Evolutionary conservation across 37 sponge, comb jelly and placozoan genomes (phyloP), one percentile per base, ranked within the genome.

Genomic region (Mnemiopsis leidyi): DNA sequence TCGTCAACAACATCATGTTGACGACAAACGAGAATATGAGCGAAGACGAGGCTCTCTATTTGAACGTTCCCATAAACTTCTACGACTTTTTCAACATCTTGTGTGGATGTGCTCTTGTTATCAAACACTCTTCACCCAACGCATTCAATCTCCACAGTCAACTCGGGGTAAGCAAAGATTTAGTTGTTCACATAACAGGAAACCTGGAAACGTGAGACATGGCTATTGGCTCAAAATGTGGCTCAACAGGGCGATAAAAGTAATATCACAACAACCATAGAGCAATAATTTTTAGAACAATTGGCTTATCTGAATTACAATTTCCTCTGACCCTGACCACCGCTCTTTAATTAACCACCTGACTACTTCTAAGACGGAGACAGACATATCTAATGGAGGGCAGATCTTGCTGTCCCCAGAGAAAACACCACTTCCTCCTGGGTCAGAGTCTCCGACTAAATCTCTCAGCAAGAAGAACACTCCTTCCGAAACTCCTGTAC

Each of bases 401-500:
- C 36, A 36, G 3, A 79, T 79, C 37, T 1, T 35, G 1, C 23
- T 79, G 23, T 79, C 82, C 36, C 82, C 82, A 1, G 82, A 79
- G 3, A 79, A 79, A 21, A 79, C 82, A 1, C 82, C 82, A 0
- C 36, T 79, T 7, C 82, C 82, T 9, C 82, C 82, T 23, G 82
- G 82, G 7, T 79, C 82, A 1, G 82, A 79, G 36, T 79, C 82
- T 20, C 82, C 82, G 0, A 79, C 82, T 23, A 79, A 79, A 36
- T 36, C 37, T 28, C 82, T 79, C 7, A 79, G 82, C 34, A 79
- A 79, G 21, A 79, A 79, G 82, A 79, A 79, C 82, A 79, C 82
- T 36, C 82, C 82, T 16, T 79, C 82, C 3, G 82, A 33, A 36
- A 79, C 82, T 20, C 82, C 82, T 7, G 3, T 79, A 13, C 82